A percentile compares a stretch with the other conserved stretches of the same genome.
Conservation (phyloP, 2,797 vertebrate genomes). For the Buceros bicornis region DNA sequence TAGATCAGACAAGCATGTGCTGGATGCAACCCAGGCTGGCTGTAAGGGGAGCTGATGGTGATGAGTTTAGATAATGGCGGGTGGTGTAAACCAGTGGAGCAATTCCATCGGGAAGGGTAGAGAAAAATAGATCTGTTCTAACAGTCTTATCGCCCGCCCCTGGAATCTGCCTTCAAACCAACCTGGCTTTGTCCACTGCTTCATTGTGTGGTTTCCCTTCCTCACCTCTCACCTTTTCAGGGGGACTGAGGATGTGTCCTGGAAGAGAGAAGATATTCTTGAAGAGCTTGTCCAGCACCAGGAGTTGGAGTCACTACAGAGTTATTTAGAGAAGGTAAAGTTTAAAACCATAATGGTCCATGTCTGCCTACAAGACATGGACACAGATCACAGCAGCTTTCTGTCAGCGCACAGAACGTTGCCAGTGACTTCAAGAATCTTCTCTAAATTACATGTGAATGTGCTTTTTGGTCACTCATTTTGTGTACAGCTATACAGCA, state of each 20-base stretch:
- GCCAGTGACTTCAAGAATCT: neutral
- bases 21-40: neutral
- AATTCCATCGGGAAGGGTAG: neutral
- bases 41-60: fast-evolving
- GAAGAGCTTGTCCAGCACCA: slow-evolving; percentile 66
- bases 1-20: neutral
- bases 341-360: too few species aligned
- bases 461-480: neutral
- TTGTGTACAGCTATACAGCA: neutral
- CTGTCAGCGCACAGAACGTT: neutral
- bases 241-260: slow-evolving; percentile 26
- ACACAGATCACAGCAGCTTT: neutral
- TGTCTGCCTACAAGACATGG: fast-evolving
- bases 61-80: neutral
- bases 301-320: slow-evolving; percentile 31
- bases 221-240: slow-evolving; percentile 24
- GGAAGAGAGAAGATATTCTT: slow-evolving; percentile 66
- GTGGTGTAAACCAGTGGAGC: neutral
- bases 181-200: neutral
- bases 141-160: too few species aligned
- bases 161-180: neutral
- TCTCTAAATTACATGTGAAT: neutral
- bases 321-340: slow-evolving; percentile 78
- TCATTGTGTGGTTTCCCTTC: neutral
- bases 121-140: neutral